Evolutionary conservation across 1,140 invertebrate species (phyloP).

Genomic region (Pectinophora gossypiella): DNA sequence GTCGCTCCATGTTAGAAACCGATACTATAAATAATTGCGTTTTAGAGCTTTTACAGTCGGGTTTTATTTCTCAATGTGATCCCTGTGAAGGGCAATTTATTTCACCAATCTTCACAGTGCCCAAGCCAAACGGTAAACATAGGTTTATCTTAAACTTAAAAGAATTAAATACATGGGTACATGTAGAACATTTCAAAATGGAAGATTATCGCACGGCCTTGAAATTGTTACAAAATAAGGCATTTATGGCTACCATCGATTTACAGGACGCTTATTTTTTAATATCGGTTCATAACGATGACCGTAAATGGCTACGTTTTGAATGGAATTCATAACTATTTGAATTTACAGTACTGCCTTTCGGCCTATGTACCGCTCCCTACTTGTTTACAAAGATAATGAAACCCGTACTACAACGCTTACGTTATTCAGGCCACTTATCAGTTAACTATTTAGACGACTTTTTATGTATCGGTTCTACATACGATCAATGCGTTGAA

Average conservation of each 20-base stretch:
- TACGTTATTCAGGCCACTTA: not conserved
- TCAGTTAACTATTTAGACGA: conserved; percentile 3
- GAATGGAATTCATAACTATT: not conserved
- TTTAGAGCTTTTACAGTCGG: not conserved
- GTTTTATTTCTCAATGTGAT: not conserved
- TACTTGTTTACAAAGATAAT: not conserved
- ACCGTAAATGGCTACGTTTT: not conserved
- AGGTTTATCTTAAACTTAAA: not conserved
- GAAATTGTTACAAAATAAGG: not conserved
- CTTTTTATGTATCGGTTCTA: not conserved
- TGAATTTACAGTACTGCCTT: conserved; percentile 2
- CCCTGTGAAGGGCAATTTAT: too few relatives aligned
- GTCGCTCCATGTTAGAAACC: not conserved
- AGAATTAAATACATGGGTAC: not conserved
- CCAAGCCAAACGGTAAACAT: not conserved
- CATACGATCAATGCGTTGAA: not conserved
- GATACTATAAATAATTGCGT: not conserved
- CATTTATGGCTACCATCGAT: not conserved
- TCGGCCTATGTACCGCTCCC: not conserved
- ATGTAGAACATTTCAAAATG: not conserved
- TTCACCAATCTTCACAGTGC: too few relatives aligned
- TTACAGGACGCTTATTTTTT: too few relatives aligned
- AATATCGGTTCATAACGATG: not conserved
- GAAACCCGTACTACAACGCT: not conserved
- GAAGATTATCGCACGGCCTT: not conserved